phyloP scores from a whole-genome alignment of 2,797 vertebrate species.

The Gymnocypris eckloni region DNA sequence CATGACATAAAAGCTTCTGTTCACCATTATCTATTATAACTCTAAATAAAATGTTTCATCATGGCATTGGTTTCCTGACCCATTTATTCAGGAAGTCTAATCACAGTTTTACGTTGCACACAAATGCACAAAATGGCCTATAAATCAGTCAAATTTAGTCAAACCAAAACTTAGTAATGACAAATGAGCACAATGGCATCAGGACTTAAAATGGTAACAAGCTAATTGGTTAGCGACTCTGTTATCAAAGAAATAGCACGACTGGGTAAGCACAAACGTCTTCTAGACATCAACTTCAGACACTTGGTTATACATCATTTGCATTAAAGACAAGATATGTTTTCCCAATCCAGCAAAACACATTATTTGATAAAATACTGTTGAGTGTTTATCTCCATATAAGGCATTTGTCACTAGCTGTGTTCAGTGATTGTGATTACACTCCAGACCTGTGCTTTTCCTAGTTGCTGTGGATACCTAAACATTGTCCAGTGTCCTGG shows the following conservation, averaged over 20 bases:
- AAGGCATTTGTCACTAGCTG: not conserved
- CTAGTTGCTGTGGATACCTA: not conserved
- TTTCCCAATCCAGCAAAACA: not conserved
- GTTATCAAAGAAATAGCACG: not conserved
- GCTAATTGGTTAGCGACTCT: not conserved
- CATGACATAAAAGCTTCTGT: not conserved
- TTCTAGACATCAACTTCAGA: not conserved
- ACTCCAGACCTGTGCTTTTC: not conserved
- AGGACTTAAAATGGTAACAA: not conserved
- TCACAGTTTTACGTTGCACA: not conserved
- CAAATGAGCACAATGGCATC: not conserved
- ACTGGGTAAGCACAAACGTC: not conserved
- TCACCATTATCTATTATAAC: not conserved
- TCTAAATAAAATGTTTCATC: not conserved
- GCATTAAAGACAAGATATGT: not conserved
- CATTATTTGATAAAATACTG: not conserved
- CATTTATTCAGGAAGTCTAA: not conserved
- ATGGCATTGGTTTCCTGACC: not conserved
- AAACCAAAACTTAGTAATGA: not conserved
- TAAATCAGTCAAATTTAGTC: not conserved
- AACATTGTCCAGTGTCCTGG: not conserved
- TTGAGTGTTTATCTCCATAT: not conserved
- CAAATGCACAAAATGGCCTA: not conserved
- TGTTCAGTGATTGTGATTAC: not conserved
- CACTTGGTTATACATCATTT: not conserved